Base-by-base conservation (phyloP, 2,888 invertebrate genomes). In the Nephrocerus scutellatus region DNA sequence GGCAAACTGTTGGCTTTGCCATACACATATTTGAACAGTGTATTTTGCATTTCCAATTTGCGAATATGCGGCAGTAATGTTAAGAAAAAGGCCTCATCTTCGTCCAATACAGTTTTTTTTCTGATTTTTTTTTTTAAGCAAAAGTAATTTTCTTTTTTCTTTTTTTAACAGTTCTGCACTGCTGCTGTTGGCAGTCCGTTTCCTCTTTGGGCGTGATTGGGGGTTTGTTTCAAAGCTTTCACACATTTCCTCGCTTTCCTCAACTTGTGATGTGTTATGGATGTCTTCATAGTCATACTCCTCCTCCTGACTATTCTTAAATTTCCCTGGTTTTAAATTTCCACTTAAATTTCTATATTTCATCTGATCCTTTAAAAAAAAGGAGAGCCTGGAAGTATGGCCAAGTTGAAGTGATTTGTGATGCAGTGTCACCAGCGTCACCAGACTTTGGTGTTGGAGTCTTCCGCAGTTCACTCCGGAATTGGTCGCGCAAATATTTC, bases 301-400 rank as follows among this genome's bases (percentile, higher is more conserved):
- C 30, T 34, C 34, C 13, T 34, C 24, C 28, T 29, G 21, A 24
- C 18, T 24, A 30, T 15, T 24, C 16, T 40, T 40, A 15, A 24
- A 14, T 25, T 15, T 36, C 8, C 14, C 18, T 23, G 30, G 23
- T 18, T 30, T 36, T 36, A 30, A 23, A 32, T 26, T 26, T 4
- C 13, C 35, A 26, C 4, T 26, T 25, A 33, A 40, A 30, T 25
- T 21, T 30, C 38, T 31, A 28, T 30, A 36, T 36, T 36, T 36
- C 33, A 35, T 31, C 24, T 44, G 41, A 33, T 38, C 41, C 35
- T 41, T 41, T 31, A 32, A 36, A 38, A n/a, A n/a, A 44, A 31
- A 36, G 31, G n/a, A 38, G 32, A 21, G 36, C 32, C 36, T 37
- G 33, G 15, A 40, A 37, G 34, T 40, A 37, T 24, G 31, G 30